These are phyloP conservation scores for Gopherus evgoodei DNA, from an alignment of 2,113 vertebrate genomes.

Conservation along the genomic window DNA sequence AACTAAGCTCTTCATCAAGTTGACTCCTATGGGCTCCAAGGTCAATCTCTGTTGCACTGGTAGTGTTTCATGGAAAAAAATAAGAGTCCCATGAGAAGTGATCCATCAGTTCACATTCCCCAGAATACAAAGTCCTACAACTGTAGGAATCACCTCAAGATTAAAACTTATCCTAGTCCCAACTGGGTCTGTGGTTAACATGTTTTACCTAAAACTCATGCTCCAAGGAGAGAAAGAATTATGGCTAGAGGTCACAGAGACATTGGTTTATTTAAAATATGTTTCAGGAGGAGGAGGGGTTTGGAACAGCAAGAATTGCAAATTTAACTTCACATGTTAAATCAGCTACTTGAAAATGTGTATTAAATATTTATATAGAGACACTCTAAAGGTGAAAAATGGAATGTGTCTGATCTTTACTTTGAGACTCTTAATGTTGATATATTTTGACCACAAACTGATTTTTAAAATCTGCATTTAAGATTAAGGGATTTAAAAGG, in stretches of 20 bases:
- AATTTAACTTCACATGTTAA: constrained; percentile 51
- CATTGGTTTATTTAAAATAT: constrained; percentile 65
- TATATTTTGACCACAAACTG: constrained; percentile 22
- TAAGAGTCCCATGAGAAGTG: constrained; percentile 66
- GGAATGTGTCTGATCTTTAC: not conserved
- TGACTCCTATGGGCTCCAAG: constrained; percentile 83
- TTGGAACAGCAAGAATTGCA: constrained; percentile 54
- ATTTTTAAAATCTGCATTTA: constrained; percentile 43
- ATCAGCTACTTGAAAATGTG: constrained; percentile 46
- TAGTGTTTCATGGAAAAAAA: constrained; percentile 66
- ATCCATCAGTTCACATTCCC: constrained; percentile 66
- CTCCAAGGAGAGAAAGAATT: constrained; percentile 68
- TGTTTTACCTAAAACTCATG: constrained; percentile 79
- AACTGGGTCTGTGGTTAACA: constrained; percentile 74
- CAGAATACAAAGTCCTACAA: constrained; percentile 69
- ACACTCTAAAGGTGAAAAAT: constrained; percentile 25
- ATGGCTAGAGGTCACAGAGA: constrained; percentile 66
- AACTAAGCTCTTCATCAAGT: constrained; percentile 84
- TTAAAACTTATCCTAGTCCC: constrained; percentile 84
- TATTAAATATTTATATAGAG: constrained; percentile 43
- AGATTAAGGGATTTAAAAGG: not conserved
- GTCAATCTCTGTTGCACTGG: constrained; percentile 80
- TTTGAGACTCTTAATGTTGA: constrained; percentile 50
- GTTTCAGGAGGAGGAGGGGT: constrained; percentile 40
- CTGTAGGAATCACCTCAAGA: constrained; percentile 83